Evolutionary conservation across 2,888 invertebrate genomes (phyloP), one percentile per base, ranked within the genome.

Genomic region (Plemyria rubiginata): DNA sequence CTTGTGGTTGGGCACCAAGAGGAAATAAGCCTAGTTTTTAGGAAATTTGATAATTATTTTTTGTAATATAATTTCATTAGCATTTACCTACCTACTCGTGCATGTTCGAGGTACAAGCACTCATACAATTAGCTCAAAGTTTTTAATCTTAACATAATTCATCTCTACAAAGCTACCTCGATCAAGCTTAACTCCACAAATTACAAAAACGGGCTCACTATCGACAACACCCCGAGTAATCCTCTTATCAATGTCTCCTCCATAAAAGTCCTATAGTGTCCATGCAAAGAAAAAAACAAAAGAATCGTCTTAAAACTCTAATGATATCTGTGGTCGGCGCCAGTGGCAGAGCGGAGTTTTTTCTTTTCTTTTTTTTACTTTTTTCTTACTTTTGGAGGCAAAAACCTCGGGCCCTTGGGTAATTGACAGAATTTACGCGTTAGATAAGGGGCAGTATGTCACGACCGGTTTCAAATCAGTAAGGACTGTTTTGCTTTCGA

Each of bases 381-480:
- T 61, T 59, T 57, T 66, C 53, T 57, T 59, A 54, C 62, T 66
- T 66, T 63, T 62, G 40, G 56, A 74, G 68, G 74, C 76, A 73
- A 77, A 78, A 78, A 77, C 76, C 73, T 71, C 66, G 62, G 67
- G 55, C 41, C 55, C 62, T 57, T 77, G 74, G 85, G 52, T 86
- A 86, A 86, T 87, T 85, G 86, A 85, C 85, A 82, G 84, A 87
- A 87, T 86, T 87, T 87, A 87, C 86, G 86, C 81, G 76, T 75
- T 70, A 77, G 87, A 86, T 87, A 87, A 85, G 81, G 70, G 70
- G 13, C 65, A 56, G 68, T 66, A 50, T 48, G 62, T 66, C 59
- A 64, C 50, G 57, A 73, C 71, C 68, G 71, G 72, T 70, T 68
- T 41, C 51, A 52, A 52, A 54, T 54, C 48, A 49, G 51, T 62